Evolutionary conservation across 2,113 vertebrate genomes (phyloP).

Genomic region (Pteropus alecto): DNA sequence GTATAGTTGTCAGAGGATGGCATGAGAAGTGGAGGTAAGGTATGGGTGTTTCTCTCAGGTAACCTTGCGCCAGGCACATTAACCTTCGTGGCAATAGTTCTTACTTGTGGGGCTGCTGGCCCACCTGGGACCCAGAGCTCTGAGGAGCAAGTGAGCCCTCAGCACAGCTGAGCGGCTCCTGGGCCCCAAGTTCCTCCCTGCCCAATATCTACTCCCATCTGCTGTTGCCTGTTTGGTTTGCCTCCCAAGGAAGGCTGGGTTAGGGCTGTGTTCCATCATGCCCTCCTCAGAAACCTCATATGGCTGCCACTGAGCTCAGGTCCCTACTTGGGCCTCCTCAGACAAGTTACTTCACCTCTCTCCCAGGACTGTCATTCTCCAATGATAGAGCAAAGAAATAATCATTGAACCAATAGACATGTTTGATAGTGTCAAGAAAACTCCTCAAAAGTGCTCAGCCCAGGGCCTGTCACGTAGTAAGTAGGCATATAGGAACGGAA

Average conservation of each 20-base stretch:
- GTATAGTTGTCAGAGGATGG: fast-evolving
- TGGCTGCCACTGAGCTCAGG: not conserved
- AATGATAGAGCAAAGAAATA: not conserved
- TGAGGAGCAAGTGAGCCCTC: not conserved
- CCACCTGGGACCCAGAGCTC: not conserved
- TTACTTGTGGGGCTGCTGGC: not conserved
- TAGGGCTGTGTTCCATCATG: fast-evolving
- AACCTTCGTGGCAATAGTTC: not conserved
- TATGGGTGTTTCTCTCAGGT: fast-evolving
- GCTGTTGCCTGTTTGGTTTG: not conserved
- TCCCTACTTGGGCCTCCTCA: fast-evolving
- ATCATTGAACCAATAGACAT: not conserved
- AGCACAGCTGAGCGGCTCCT: fast-evolving
- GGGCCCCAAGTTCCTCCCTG: not conserved
- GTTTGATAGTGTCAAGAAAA: not conserved
- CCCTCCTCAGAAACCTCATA: not conserved
- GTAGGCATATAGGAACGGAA: not conserved
- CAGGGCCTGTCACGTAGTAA: not conserved
- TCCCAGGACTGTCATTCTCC: not conserved
- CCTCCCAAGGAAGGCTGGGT: not conserved
- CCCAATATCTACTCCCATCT: not conserved
- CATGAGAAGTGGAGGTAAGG: not conserved
- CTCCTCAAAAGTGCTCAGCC: fast-evolving
- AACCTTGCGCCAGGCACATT: not conserved
- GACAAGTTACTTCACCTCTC: not conserved